Percentiles rank a stretch among this genome's conserved stretches.
Conservation (phyloP, 2,797 vertebrate species). For the Falco columbarius region DNA sequence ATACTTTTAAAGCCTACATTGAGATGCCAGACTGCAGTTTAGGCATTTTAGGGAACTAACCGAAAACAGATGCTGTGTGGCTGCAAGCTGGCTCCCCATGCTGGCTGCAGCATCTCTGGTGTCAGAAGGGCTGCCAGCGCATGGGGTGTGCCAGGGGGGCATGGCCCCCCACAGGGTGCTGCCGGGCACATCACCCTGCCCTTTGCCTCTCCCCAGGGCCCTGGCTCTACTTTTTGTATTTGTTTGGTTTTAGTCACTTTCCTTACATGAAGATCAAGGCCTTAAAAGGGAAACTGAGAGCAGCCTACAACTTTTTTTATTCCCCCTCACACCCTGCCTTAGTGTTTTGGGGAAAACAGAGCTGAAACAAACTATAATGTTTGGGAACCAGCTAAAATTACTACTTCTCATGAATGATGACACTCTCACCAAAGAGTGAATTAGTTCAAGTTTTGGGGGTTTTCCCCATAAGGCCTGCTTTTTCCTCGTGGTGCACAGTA, state of each 20-base stretch:
- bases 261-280: background rate
- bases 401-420: background rate
- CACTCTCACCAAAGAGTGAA: background rate
- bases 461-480: background rate
- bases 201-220: background rate
- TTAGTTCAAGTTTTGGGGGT: background rate
- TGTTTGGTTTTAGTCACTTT: background rate
- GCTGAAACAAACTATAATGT: background rate
- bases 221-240: background rate
- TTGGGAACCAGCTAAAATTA: background rate
- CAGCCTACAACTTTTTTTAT: background rate
- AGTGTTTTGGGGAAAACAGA: background rate
- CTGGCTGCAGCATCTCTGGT: background rate
- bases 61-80: background rate
- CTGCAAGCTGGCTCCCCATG: accelerated
- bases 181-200: accelerated
- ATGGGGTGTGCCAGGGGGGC: accelerated
- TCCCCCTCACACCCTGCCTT: accelerated
- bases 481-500: background rate
- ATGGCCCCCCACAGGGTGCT: accelerated
- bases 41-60: background rate
- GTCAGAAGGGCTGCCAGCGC: accelerated
- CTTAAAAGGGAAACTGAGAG: background rate
- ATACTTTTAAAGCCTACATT: background rate
- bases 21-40: background rate